Evolutionary conservation across 2,797 vertebrate species (phyloP).

Genomic region (Tokudaia tokunoshimensis): DNA sequence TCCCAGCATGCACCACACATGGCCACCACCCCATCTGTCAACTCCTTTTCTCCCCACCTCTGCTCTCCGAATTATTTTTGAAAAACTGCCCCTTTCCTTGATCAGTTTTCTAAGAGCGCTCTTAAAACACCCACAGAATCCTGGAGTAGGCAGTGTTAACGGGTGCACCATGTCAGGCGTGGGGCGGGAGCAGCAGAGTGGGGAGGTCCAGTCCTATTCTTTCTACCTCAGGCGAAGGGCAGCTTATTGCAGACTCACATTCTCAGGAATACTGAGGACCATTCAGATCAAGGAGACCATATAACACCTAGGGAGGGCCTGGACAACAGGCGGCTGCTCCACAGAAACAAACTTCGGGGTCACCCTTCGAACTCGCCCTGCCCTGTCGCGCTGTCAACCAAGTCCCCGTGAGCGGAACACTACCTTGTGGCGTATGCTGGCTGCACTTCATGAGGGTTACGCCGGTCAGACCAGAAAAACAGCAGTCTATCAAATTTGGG

Average conservation of each 20-base stretch:
- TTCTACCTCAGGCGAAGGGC: neutral
- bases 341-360: neutral
- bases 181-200: neutral
- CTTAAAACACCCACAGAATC: neutral
- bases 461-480: slow-evolving; percentile 99
- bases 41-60: neutral
- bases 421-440: slow-evolving; percentile 97
- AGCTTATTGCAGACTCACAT: neutral
- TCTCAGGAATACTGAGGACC: neutral
- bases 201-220: neutral
- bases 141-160: neutral
- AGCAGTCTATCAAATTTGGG: slow-evolving; percentile 98
- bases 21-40: neutral
- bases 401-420: slow-evolving; percentile 61
- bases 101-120: neutral
- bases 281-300: neutral
- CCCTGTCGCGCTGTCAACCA: neutral
- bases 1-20: neutral
- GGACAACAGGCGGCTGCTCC: neutral
- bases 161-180: neutral
- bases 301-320: neutral
- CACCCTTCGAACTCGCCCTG: neutral
- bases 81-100: neutral
- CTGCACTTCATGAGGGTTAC: slow-evolving; percentile 99
- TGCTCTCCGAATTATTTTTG: neutral